Evolutionary conservation across 2,797 vertebrate species (phyloP).

Genomic region (Pogonophryne albipinna): DNA sequence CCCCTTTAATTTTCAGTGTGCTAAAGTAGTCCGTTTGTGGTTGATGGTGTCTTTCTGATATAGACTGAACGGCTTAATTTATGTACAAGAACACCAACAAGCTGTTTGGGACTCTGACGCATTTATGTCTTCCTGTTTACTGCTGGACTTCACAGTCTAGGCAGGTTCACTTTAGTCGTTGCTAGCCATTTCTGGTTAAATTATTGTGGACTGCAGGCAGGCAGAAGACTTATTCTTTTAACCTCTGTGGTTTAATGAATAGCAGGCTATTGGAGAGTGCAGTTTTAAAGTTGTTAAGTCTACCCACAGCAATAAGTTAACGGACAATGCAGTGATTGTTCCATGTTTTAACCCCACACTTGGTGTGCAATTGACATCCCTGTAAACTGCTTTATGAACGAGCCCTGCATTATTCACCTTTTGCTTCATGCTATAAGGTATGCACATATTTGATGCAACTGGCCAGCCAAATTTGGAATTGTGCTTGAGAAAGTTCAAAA

Average conservation of each 20-base stretch:
- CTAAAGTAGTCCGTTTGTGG: background rate
- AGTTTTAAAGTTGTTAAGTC: background rate
- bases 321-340: background rate
- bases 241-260: slow-evolving; percentile 15
- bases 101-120: background rate
- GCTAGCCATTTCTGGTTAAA: background rate
- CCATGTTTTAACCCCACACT: background rate
- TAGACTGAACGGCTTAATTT: slow-evolving; percentile 7
- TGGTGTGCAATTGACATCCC: background rate
- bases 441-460: background rate
- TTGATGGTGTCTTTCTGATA: background rate
- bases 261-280: background rate
- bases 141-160: slow-evolving; percentile 8
- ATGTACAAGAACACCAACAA: background rate
- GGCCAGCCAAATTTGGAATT: no score
- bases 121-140: slow-evolving; percentile 14
- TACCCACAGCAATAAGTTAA: background rate
- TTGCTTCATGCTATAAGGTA: background rate
- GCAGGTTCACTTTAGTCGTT: background rate
- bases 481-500: no score
- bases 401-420: background rate
- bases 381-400: background rate
- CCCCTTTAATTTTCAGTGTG: slow-evolving; percentile 1
- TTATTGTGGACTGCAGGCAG: background rate
- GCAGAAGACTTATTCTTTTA: slow-evolving; percentile 18